Evolutionary conservation across 1,140 invertebrate species (phyloP).

Genomic region (Leptinotarsa texana): DNA sequence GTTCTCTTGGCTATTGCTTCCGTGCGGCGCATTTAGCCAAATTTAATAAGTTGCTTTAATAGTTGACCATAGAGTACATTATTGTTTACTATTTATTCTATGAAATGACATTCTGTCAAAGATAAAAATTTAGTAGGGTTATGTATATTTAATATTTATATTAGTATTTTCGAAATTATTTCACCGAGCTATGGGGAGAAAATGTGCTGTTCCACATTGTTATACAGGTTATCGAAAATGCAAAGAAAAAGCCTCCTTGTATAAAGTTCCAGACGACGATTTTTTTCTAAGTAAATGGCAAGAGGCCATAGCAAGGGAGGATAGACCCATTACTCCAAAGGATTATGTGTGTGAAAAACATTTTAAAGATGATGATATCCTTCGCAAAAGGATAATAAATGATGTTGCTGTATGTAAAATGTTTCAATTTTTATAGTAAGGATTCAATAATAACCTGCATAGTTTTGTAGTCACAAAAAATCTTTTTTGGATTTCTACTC

Average conservation of each 20-base stretch:
- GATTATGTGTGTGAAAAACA: conserved; percentile 32
- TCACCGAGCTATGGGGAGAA: conserved; percentile 26
- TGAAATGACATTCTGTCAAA: too few species aligned
- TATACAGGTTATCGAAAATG: conserved; percentile 30
- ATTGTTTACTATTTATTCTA: too few species aligned
- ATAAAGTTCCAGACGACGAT: conserved; percentile 29
- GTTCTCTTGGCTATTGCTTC: too few species aligned
- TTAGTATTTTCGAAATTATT: background rate
- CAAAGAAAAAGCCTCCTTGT: conserved; percentile 23
- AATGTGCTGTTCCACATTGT: conserved; percentile 29
- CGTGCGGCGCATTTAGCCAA: too few species aligned
- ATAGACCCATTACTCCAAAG: conserved; percentile 30
- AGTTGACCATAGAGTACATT: too few species aligned
- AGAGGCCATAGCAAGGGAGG: conserved; percentile 28
- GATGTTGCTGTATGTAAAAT: conserved; percentile 21
- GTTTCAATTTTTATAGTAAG: too few species aligned
- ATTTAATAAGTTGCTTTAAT: too few species aligned
- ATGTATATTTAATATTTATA: background rate
- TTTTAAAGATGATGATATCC: conserved; percentile 29
- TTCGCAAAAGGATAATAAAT: conserved; percentile 25
- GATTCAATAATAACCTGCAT: too few species aligned
- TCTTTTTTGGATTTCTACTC: too few species aligned
- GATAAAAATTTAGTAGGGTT: background rate
- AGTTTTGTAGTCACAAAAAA: too few species aligned
- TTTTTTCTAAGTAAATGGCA: conserved; percentile 29